Percentiles rank a stretch among this genome's conserved stretches.
Evolutionary conservation across 2,113 vertebrate genomes (phyloP).

Genomic region (Malurus cyaneus): DNA sequence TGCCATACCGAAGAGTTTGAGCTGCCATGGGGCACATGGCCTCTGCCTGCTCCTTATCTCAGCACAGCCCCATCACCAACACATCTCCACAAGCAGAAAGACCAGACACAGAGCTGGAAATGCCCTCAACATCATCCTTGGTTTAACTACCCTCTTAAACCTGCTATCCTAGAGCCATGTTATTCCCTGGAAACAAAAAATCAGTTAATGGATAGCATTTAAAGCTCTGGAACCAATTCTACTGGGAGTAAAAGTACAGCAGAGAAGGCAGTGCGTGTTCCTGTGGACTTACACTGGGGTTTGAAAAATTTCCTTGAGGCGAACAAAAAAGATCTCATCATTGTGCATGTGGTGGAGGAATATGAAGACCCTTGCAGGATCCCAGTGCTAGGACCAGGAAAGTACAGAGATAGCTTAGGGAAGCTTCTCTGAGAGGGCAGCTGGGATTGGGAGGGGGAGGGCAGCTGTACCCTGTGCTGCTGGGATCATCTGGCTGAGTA

Average conservation of each 20-base stretch:
- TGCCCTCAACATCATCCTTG: neutral
- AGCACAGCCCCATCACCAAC: accelerated
- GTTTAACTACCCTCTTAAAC: neutral
- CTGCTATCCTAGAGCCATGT: neutral
- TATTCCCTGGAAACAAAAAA: neutral
- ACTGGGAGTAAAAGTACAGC: neutral
- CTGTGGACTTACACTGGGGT: neutral
- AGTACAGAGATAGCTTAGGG: neutral
- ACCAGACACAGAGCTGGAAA: neutral
- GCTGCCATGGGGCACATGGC: accelerated
- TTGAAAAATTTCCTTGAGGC: neutral
- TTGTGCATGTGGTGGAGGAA: neutral
- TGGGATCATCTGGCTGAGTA: neutral
- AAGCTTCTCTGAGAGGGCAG: neutral
- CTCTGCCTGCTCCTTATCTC: neutral
- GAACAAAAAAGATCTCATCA: neutral
- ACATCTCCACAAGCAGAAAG: neutral
- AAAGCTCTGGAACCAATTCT: neutral
- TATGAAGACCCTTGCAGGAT: neutral
- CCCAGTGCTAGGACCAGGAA: neutral
- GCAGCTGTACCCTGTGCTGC: neutral
- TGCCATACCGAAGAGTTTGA: accelerated
- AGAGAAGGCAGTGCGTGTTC: accelerated
- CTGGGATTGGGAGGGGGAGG: neutral
- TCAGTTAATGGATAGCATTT: neutral